Evolutionary conservation across 2,113 vertebrate species (phyloP).

Genomic region (Leptocoma aspasia): DNA sequence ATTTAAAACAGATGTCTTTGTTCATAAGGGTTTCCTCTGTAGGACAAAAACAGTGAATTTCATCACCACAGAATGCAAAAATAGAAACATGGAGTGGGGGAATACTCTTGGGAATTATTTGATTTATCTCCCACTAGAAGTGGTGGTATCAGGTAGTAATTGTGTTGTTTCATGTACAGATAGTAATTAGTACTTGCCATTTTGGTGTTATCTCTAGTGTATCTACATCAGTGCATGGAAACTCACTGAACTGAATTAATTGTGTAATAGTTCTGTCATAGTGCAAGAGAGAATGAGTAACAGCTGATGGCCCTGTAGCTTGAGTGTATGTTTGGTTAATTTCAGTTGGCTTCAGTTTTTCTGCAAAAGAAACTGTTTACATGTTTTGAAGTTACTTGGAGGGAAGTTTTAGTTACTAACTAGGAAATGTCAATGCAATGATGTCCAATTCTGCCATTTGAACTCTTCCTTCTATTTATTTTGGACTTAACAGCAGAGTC

Average conservation of each 20-base stretch:
- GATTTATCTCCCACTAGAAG: background rate
- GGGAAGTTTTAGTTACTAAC: background rate
- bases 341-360: background rate
- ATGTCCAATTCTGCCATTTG: background rate
- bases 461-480: background rate
- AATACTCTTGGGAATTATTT: background rate
- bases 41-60: background rate
- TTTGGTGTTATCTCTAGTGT: background rate
- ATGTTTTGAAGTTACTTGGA: background rate
- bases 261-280: background rate
- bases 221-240: background rate
- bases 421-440: background rate
- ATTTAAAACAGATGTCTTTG: background rate
- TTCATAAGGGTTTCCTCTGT: background rate
- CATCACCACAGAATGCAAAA: background rate
- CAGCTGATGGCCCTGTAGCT: background rate
- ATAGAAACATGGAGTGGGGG: background rate
- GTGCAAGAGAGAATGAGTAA: background rate
- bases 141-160: background rate
- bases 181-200: background rate
- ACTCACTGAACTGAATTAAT: background rate
- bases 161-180: background rate
- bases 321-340: background rate
- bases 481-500: conserved; percentile 68
- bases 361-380: background rate